Percentiles rank a stretch among this genome's conserved stretches.
Evolutionary conservation across 2,797 vertebrate genomes (phyloP).

Genomic region (Artibeus jamaicensis): DNA sequence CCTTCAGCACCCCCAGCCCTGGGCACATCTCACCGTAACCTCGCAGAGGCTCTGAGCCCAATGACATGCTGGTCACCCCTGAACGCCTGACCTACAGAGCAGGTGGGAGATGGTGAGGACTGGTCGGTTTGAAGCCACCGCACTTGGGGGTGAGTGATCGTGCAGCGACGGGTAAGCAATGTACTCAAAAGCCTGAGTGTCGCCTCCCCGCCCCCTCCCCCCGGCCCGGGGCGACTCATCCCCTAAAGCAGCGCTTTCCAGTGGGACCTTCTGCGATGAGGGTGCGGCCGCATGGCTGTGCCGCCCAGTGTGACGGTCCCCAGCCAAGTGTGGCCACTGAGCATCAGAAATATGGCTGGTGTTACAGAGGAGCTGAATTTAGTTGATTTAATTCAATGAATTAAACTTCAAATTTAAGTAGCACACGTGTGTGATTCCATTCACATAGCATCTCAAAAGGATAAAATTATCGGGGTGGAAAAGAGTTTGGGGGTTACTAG

Average conservation of each 20-base stretch:
- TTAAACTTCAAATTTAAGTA: neutral
- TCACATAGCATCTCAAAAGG: neutral
- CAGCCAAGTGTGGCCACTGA: neutral
- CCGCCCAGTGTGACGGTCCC: fast-evolving
- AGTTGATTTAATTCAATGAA: neutral
- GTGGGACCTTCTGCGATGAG: neutral
- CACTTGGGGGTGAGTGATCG: neutral
- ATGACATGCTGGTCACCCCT: neutral
- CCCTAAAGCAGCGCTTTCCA: neutral
- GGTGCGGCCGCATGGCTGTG: fast-evolving
- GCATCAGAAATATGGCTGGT: neutral
- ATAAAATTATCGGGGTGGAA: neutral
- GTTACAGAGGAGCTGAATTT: neutral
- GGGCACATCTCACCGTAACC: neutral
- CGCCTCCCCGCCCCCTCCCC: no score
- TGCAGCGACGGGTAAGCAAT: neutral
- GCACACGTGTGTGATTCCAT: neutral
- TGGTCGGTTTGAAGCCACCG: neutral
- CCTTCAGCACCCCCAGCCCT: neutral
- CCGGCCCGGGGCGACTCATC: no score
- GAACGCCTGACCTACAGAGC: neutral
- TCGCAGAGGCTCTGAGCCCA: neutral
- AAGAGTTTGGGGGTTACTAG: neutral
- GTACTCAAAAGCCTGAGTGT: neutral
- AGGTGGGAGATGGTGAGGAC: neutral